phyloP scores from a whole-genome alignment of 2,113 vertebrate species.

The Percina caprodes region DNA sequence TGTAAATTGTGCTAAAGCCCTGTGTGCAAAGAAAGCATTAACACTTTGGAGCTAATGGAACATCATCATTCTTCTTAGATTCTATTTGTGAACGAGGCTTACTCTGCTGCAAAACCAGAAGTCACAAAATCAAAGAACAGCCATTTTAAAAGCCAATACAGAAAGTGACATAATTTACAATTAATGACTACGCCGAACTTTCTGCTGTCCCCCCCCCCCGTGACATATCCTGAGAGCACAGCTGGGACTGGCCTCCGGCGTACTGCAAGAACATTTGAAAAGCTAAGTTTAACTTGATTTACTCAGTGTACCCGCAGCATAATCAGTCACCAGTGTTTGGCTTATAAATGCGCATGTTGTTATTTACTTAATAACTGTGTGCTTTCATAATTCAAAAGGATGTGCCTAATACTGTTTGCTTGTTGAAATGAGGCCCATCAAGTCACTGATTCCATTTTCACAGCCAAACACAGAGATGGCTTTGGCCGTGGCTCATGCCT shows the following conservation, averaged over 20 bases:
- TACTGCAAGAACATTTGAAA: background rate
- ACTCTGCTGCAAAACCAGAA: background rate
- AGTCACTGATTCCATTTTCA: constrained; percentile 30
- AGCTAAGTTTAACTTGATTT: constrained; percentile 25
- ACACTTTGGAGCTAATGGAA: background rate
- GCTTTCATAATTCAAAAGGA: constrained; percentile 29
- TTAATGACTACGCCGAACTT: background rate
- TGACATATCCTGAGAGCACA: background rate
- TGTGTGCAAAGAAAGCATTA: background rate
- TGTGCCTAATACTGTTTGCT: constrained; percentile 23
- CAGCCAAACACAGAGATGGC: constrained; percentile 38
- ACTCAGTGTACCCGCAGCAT: background rate
- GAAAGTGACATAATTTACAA: background rate
- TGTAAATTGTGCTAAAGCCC: background rate
- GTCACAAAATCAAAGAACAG: background rate
- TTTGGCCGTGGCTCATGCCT: constrained; percentile 29
- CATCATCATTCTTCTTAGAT: background rate
- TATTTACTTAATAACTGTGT: constrained; percentile 38
- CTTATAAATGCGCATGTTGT: constrained; percentile 33
- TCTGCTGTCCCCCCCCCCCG: background rate
- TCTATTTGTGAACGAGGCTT: background rate
- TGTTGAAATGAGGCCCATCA: constrained; percentile 41
- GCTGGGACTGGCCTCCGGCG: constrained; percentile 2
- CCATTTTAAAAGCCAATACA: background rate
- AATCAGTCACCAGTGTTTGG: constrained; percentile 32